phyloP scores from a whole-genome alignment of 2,113 vertebrate genomes.

The Otis tarda region DNA sequence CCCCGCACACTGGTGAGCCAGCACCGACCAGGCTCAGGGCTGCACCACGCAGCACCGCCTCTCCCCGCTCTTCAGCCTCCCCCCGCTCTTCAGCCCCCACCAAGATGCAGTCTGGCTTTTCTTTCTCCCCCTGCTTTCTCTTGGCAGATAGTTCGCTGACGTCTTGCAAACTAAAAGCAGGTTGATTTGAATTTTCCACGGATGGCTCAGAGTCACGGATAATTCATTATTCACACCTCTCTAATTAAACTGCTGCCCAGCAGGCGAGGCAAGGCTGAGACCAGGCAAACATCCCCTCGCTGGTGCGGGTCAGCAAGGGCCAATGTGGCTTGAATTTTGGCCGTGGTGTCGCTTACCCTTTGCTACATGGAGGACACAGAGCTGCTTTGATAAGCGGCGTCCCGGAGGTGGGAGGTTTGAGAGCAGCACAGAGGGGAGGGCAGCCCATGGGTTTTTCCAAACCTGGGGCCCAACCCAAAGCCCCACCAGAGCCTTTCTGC shows the following conservation, averaged over 20 bases:
- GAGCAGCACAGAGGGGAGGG: not conserved
- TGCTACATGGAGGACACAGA: not conserved
- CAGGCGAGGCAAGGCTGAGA: not conserved
- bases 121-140: not conserved
- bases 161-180: conserved; percentile 16
- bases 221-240: conserved; percentile 73
- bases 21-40: rapidly evolving
- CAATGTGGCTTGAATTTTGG: conserved; percentile 19
- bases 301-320: not conserved
- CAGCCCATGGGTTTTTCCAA: not conserved
- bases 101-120: not conserved
- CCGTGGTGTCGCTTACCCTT: not conserved
- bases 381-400: not conserved
- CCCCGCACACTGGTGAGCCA: not conserved
- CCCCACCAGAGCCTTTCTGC: not conserved
- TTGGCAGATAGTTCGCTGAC: conserved; percentile 24
- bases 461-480: not conserved
- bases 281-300: conserved; percentile 19
- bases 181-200: conserved; percentile 69
- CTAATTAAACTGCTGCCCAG: conserved; percentile 62
- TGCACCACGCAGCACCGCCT: not conserved
- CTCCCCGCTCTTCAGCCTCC: not conserved
- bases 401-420: not conserved
- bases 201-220: conserved; percentile 51
- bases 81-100: not conserved